A percentile compares a stretch with the other conserved stretches of the same genome.
Conservation (phyloP, 2,888 invertebrate species). For the Gnatocerus cornutus region DNA sequence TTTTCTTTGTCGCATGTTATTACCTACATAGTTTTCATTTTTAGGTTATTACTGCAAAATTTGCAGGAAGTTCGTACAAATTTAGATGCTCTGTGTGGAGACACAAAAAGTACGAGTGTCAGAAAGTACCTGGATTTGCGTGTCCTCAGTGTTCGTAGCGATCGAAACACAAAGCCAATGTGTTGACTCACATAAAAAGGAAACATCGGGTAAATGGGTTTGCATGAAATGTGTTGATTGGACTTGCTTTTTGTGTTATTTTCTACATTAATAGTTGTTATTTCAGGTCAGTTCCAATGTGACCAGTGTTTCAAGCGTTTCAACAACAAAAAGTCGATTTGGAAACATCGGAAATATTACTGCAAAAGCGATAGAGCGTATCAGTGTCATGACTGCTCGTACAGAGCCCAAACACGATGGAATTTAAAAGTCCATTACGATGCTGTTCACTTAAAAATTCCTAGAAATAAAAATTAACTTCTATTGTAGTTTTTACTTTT, state of each 20-base stretch:
- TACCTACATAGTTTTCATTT: neutral
- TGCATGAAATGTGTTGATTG: too few species aligned
- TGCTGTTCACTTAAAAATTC: conserved; percentile 15
- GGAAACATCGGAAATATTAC: conserved; percentile 54
- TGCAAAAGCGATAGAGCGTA: conserved; percentile 55
- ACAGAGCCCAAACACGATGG: conserved; percentile 47
- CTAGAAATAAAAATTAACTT: conserved; percentile 23
- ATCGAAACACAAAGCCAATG: conserved; percentile 46
- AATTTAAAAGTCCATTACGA: conserved; percentile 30
- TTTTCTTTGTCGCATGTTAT: neutral
- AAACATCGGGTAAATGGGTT: conserved; percentile 42
- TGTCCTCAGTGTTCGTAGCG: conserved; percentile 35
- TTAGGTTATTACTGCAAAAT: conserved; percentile 36
- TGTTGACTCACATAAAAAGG: conserved; percentile 43
- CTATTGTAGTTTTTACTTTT: neutral
- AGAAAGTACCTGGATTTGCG: conserved; percentile 11
- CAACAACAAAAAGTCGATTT: conserved; percentile 48
- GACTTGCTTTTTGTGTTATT: too few species aligned
- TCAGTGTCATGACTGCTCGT: conserved; percentile 49
- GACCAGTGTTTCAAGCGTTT: conserved; percentile 46
- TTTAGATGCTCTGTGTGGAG: conserved; percentile 54
- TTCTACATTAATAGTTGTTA: neutral
- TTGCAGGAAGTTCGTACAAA: conserved; percentile 52
- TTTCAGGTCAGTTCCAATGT: conserved; percentile 36
- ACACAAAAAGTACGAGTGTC: conserved; percentile 49